Evolutionary conservation across 2,888 invertebrate species (phyloP), one percentile per base, ranked within the genome.

Genomic region (Parnassius mnemosyne): DNA sequence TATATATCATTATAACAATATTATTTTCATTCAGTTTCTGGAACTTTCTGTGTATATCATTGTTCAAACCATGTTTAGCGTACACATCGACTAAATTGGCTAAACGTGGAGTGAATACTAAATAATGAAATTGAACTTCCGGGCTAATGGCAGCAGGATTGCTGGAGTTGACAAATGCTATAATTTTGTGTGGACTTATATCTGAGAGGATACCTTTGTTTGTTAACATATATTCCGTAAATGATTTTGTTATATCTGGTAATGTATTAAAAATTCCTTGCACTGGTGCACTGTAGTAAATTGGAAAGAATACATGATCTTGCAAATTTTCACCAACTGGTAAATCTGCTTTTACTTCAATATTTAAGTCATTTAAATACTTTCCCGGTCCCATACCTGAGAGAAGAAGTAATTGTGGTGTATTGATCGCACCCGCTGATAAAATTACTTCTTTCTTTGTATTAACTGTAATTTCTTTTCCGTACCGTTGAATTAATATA

Each of bases 201-300:
- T 80, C 84, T 7, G 87, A 79, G 49, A 93, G 71, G 0, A 85
- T 80, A 0, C 94, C 95, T 61, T 72, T 83, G 9, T 83, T 86
- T 61, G 86, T 83, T 46, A 86, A 78, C 5, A 92, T 77, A 74
- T 92, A 95, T 1, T 92, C 70, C 7, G 78, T 74, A 3, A 92
- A 70, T 42, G 83, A 80, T 1, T 78, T 71, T 1, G 79, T 61
- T 46, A 89, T 74, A 43, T 74, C 76, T 12, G 77, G 60, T 52
- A 84, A 63, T 3, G 83, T 74, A 46, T 25, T 72, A 0, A 80
- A 66, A 12, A 68, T 67, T 52, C 81, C 79, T 3, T 76, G 69
- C 13, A 73, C 74, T 44, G 79, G 81, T 51, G 83, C 64, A 2
- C 81, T 79, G 20, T 85, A 87, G 16, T 80, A 76, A 3, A 87